Base-by-base conservation (phyloP, 2,888 invertebrate genomes). In the Chalcis sispes region DNA sequence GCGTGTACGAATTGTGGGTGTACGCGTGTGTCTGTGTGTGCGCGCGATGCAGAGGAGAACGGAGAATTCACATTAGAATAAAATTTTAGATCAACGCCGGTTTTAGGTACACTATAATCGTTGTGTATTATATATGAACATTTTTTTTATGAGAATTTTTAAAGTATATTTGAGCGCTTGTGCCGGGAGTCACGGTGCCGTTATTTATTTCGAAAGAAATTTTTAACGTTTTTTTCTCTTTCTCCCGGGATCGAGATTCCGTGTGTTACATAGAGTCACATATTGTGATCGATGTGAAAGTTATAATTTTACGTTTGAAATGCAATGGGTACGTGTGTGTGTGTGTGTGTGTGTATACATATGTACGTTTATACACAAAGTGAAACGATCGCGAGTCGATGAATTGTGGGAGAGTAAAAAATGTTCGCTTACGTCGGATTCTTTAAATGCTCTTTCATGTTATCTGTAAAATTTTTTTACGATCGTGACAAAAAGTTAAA, bases 261-360 rank as follows among this genome's bases (percentile, higher is more conserved):
- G 32, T 32, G 32, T 32, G 32, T 32, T 32, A 32, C 8, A n/a
- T n/a, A n/a, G n/a, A n/a, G n/a, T n/a, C n/a, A n/a, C n/a, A n/a
- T n/a, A 27, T 7, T 62, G 20, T 58, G 58, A 67, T 67, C 56
- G 56, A 67, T 46, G 67, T 58, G 67, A 67, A 67, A 67, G 67
- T 58, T 56, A 56, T 36, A 23, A 15, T 64, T 64, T 64, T 40
- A 36, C 7, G 36, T 36, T n/a, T 13, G 18, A 27, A 23, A 61
- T 32, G 50, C 52, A 65, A 46, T 40, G 52, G 65, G 52, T 64
- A 20, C 42, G 42, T 13, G 42, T 13, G 42, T 18, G 27, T 13
- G 15, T 15, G 42, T 32, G 32, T 42, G 15, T 42, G 42, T 7
- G 15, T 13, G 15, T 42, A 42, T 15, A 42, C 42, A 42, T 15